These are phyloP conservation scores for Porites evermanni DNA, from an alignment of 92 coral and sea anemone genomes.

Conservation along the genomic window DNA sequence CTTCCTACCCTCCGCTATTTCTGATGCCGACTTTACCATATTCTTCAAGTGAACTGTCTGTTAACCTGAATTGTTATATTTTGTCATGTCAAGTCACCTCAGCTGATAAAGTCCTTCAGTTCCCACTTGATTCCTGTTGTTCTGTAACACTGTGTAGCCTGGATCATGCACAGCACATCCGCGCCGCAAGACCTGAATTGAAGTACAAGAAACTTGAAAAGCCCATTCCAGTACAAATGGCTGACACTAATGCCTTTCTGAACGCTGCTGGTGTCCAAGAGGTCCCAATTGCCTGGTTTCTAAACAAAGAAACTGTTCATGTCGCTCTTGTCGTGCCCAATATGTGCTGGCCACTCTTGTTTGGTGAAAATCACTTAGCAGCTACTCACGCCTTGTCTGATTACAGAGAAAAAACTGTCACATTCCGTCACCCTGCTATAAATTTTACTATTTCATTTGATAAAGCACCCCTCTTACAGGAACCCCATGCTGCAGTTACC, in stretches of 20 bases:
- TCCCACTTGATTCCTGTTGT: conserved; percentile 52
- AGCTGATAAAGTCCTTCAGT: conserved; percentile 37
- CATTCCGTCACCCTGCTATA: conserved; percentile 48
- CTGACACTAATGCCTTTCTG: conserved; percentile 37
- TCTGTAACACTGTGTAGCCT: conserved; percentile 56
- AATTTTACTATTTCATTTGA: conserved; percentile 31
- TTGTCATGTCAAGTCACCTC: conserved; percentile 48
- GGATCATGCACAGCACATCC: conserved; percentile 47
- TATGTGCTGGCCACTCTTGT: conserved; percentile 46
- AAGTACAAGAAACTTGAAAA: conserved; percentile 33
- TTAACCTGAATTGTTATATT: conserved; percentile 21
- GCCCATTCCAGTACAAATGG: conserved; percentile 48
- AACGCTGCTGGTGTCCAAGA: conserved; percentile 50
- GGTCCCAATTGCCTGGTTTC: conserved; percentile 51
- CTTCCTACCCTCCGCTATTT: not conserved
- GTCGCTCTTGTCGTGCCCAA: conserved; percentile 49
- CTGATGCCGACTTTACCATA: conserved; percentile 3
- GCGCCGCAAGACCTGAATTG: conserved; percentile 27
- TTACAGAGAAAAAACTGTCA: conserved; percentile 42
- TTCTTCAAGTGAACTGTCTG: not conserved
- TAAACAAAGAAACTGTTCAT: conserved; percentile 33
- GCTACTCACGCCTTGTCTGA: conserved; percentile 52
- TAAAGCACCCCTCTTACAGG: conserved; percentile 4
- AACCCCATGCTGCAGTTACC: conserved; percentile 9
- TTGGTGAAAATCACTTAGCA: conserved; percentile 51